phyloP scores from a whole-genome alignment of 2,113 vertebrate genomes.

The Lophotis ruficrista region DNA sequence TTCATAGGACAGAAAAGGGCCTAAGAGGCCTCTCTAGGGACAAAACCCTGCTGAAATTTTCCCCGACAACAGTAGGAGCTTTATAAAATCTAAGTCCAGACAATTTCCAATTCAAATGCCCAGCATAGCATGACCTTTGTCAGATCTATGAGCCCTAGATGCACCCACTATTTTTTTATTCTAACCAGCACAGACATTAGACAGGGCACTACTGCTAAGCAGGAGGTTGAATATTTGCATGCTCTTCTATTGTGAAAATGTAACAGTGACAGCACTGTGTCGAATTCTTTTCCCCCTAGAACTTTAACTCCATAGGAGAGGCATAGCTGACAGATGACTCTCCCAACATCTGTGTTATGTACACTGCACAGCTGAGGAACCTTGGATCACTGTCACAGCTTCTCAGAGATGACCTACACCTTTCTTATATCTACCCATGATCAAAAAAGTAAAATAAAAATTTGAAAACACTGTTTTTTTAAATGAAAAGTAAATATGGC shows the following conservation, averaged over 20 bases:
- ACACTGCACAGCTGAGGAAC: constrained; percentile 94
- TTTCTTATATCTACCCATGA: constrained; percentile 59
- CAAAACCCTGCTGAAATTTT: constrained; percentile 89
- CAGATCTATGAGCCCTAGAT: constrained; percentile 84
- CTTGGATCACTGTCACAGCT: constrained; percentile 85
- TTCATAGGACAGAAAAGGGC: constrained; percentile 94
- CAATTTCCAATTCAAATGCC: constrained; percentile 99
- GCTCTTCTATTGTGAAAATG: constrained; percentile 94
- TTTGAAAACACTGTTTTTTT: constrained; percentile 41
- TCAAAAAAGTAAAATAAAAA: constrained; percentile 16
- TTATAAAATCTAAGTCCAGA: constrained; percentile 91
- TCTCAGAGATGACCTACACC: constrained; percentile 73
- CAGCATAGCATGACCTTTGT: constrained; percentile 92
- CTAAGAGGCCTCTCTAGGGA: constrained; percentile 92
- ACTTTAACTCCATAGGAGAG: constrained; percentile 92
- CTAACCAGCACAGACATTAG: constrained; percentile 89
- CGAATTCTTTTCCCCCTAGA: constrained; percentile 97
- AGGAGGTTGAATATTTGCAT: constrained; percentile 95
- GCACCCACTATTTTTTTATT: constrained; percentile 85
- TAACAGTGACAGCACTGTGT: constrained; percentile 99
- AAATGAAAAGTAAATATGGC: constrained; percentile 72
- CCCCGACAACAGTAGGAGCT: constrained; percentile 89
- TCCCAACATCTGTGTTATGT: constrained; percentile 99
- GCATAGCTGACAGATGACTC: constrained; percentile 99
- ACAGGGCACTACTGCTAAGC: constrained; percentile 89